These are phyloP conservation scores for Limnephilus rhombicus DNA, from an alignment of 2,888 invertebrate species.

Conservation along the genomic window DNA sequence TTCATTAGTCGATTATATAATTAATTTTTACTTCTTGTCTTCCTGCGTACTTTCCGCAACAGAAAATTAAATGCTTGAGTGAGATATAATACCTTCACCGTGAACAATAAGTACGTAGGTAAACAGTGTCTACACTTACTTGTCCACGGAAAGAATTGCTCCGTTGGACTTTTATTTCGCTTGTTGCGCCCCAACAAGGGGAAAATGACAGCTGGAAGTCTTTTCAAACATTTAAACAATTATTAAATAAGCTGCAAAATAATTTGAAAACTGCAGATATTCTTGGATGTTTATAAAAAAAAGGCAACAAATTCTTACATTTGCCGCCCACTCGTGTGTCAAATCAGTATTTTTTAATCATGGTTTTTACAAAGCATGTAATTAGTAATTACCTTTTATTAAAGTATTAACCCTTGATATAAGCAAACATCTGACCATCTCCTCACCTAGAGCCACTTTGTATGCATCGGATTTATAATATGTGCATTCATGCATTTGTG, in stretches of 20 bases:
- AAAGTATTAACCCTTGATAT: too few species aligned
- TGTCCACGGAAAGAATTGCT: not conserved
- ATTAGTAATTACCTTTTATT: too few species aligned
- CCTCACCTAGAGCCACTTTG: too few species aligned
- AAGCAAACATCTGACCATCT: too few species aligned
- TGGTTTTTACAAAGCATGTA: too few species aligned
- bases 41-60: not conserved
- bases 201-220: slow-evolving; percentile 13
- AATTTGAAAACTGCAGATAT: not conserved
- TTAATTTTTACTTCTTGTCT: not conserved
- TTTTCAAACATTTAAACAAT: slow-evolving; percentile 13
- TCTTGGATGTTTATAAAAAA: not conserved
- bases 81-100: not conserved
- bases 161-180: slow-evolving; percentile 14
- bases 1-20: too few species aligned
- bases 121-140: not conserved
- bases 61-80: slow-evolving; percentile 1
- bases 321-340: too few species aligned
- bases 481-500: too few species aligned
- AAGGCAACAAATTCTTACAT: not conserved
- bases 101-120: not conserved
- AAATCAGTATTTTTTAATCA: too few species aligned
- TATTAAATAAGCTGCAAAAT: not conserved
- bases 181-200: not conserved
- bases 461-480: too few species aligned